phyloP scores from a whole-genome alignment of 2,888 invertebrate genomes.

The Erpobdella octoculata region DNA sequence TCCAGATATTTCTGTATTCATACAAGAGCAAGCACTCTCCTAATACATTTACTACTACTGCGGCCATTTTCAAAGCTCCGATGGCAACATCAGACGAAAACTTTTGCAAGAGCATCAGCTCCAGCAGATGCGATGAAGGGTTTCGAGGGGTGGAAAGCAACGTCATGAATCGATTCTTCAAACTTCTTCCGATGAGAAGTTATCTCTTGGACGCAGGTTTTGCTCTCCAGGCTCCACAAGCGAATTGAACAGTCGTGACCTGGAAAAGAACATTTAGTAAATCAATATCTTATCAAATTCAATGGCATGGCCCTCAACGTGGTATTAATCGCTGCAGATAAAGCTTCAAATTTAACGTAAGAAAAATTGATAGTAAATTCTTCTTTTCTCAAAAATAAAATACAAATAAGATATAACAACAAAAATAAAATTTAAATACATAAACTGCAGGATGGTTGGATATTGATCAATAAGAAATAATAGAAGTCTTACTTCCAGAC shows the following conservation, averaged over 20 bases:
- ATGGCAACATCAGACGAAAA: constrained; percentile 61
- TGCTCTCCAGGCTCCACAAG: constrained; percentile 68
- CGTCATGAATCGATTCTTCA: constrained; percentile 96
- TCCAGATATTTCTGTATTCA: too few relatives aligned
- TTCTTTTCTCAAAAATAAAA: neutral
- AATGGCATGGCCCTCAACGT: too few relatives aligned
- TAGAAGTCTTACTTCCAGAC: constrained; percentile 71
- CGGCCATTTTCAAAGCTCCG: neutral
- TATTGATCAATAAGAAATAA: too few relatives aligned
- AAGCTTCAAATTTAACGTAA: too few relatives aligned
- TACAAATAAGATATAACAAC: neutral
- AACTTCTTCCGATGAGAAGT: constrained; percentile 98
- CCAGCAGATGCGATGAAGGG: constrained; percentile 98
- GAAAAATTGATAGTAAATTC: too few relatives aligned
- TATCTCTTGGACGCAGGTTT: constrained; percentile 98
- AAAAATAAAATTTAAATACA: neutral
- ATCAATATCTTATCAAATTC: too few relatives aligned
- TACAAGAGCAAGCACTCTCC: too few relatives aligned
- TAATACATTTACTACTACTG: too few relatives aligned
- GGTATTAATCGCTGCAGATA: too few relatives aligned
- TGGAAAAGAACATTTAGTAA: constrained; percentile 40
- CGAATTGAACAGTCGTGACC: constrained; percentile 60
- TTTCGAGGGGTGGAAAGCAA: constrained; percentile 96
- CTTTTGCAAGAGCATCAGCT: constrained; percentile 96
- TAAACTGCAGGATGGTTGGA: too few relatives aligned